Percentiles rank a stretch among this genome's conserved stretches.
Conservation (phyloP, 2,888 invertebrate species). For the Stictocephala bisonia region DNA sequence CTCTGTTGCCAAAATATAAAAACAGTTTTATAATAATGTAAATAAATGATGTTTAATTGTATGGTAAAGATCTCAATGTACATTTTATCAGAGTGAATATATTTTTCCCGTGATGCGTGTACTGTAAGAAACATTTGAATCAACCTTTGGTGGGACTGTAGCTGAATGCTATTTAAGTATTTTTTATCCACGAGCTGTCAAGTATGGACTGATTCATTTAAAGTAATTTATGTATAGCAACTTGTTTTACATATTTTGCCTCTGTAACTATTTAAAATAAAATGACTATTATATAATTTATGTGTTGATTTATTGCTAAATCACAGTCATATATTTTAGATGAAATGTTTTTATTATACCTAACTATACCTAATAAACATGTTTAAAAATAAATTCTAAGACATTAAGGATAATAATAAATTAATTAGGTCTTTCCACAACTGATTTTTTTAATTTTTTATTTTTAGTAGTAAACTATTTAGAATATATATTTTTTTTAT, state of each 20-base stretch:
- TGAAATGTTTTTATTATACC: background rate
- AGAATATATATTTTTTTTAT: too few species aligned
- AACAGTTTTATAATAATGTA: constrained; percentile 39
- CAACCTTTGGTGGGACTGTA: background rate
- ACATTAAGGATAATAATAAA: too few species aligned
- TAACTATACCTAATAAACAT: too few species aligned
- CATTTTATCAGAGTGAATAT: constrained; percentile 44
- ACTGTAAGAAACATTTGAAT: background rate
- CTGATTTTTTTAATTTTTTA: too few species aligned
- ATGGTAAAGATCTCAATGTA: constrained; percentile 44
- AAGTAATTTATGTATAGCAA: constrained; percentile 26
- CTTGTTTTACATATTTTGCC: constrained; percentile 31
- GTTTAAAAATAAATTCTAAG: too few species aligned
- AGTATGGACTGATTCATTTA: constrained; percentile 28
- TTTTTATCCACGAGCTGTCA: background rate
- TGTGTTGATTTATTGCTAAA: background rate
- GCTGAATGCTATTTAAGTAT: background rate
- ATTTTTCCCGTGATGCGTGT: constrained; percentile 39
- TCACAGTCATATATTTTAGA: background rate
- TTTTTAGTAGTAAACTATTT: too few species aligned
- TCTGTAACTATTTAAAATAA: constrained; percentile 18
- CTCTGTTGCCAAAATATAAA: constrained; percentile 42
- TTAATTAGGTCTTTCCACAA: too few species aligned
- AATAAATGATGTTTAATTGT: constrained; percentile 44
- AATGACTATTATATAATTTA: background rate